Base-by-base conservation (phyloP, 1,140 invertebrate species). In the Temnothorax longispinosus region DNA sequence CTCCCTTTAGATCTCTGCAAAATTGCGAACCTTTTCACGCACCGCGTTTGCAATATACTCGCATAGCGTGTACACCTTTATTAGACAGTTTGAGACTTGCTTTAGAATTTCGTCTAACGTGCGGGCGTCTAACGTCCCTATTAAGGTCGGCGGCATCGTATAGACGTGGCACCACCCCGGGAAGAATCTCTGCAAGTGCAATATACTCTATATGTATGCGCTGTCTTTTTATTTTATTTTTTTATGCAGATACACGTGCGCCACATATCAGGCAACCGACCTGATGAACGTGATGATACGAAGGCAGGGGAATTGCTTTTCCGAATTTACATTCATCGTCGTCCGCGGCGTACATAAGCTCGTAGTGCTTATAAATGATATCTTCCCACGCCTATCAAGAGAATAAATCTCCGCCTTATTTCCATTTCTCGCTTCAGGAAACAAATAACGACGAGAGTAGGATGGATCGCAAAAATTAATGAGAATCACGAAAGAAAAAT, bases 351-450 rank as follows among this genome's bases (percentile, higher is more conserved):
- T 81, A 89, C 6, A 93, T 58, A 5, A 11, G 32, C 77, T 88
- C 69, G 0, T 92, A 88, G 74, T 92, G 92, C 7, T 88, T 90
- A 54, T 91, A 92, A 65, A 94, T 93, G 44, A 90, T 87, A 64
- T 92, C 89, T 62, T 93, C 93, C 27, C 89, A 47, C 13, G 90
- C 86, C 93, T 94, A 64, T 62, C 6, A 38, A 76, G n/a, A 84
- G 32, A 75, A 38, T 27, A n/a, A 60, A 75, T 50, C 44, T 60
- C 27, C 7, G 7, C 35, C 27, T 74, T 60, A 75, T 75, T 58
- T 62, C 11, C 38, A 56, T 21, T 72, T 82, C 7, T 32, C 21
- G 18, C 15, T 35, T 82, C 8, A 21, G 5, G 44, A 69, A 69
- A 7, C 11, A 11, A 44, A 35, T 38, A 44, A 50, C 74, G 50